Conservation (phyloP, 1,140 invertebrate species). For the Drepana arcuata region DNA sequence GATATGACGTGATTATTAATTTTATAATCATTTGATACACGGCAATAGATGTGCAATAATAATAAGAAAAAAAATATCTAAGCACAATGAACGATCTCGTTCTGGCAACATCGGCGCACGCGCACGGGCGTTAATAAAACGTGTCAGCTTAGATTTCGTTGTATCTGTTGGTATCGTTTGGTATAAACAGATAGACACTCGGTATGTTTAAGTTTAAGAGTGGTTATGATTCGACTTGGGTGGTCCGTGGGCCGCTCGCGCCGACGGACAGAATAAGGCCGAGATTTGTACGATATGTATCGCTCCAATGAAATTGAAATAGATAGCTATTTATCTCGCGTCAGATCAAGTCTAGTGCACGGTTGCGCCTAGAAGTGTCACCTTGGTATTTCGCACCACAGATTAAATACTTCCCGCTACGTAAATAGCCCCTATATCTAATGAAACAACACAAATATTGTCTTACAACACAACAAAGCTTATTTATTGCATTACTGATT, state of each 20-base stretch:
- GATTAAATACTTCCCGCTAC: too few relatives aligned
- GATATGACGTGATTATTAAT: conserved; percentile 17
- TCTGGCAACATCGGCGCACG: too few relatives aligned
- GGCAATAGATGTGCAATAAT: conserved; percentile 7
- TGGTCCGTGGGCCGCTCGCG: conserved; percentile 45
- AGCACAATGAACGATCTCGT: too few relatives aligned
- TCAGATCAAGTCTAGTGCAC: conserved; percentile 54
- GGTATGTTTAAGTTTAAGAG: conserved; percentile 52
- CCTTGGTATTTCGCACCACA: conserved; percentile 13
- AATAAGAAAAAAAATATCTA: too few relatives aligned
- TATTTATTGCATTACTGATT: too few relatives aligned
- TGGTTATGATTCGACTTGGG: conserved; percentile 47
- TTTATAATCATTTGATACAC: conserved; percentile 6
- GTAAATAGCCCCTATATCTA: too few relatives aligned
- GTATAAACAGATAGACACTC: conserved; percentile 48
- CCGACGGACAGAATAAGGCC: conserved; percentile 45
- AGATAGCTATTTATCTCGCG: conserved; percentile 59
- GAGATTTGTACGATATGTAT: conserved; percentile 58
- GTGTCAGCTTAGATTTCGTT: conserved; percentile 23
- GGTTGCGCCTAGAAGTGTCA: conserved; percentile 49
- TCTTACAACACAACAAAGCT: too few relatives aligned
- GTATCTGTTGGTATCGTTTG: conserved; percentile 22
- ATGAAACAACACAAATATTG: too few relatives aligned
- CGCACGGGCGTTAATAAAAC: conserved; percentile 14
- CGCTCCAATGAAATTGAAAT: conserved; percentile 55